Base-by-base conservation (phyloP, 2,888 invertebrate species). In the Orthosia gothica region DNA sequence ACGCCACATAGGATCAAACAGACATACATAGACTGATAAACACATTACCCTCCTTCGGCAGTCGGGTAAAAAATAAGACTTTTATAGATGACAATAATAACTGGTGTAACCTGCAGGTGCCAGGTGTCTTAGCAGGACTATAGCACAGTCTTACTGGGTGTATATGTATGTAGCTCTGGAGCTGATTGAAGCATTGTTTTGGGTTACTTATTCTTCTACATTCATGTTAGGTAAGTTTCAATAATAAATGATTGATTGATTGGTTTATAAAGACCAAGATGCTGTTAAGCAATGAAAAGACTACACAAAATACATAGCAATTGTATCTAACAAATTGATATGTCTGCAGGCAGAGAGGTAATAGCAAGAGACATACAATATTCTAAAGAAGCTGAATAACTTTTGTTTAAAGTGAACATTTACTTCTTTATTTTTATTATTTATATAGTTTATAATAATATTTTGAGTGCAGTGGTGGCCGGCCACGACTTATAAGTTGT, bases 161-260 rank as follows among this genome's bases (percentile, higher is more conserved):
- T 47, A 45, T 45, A 12, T 64, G 15, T 47, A 45, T 45, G 11
- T 62, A 1, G n/a, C 23, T 45, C 40, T 63, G 5, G 47, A 65
- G 13, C n/a, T 68, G 5, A 18, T 47, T 13, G 20, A 20, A 47
- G 67, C 16, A 16, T 7, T n/a, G 16, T 13, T 67, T 3, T n/a
- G 45, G 7, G 47, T 26, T n/a, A 65, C 67, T 12, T 67, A 16
- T 26, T 63, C 64, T 26, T 63, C 45, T 9, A 47, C 26, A 26
- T 54, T 65, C 49, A 65, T 55, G 65, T 65, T 40, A 20, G 32
- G 32, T 66, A 18, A 66, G 67, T 47, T n/a, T n/a, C 13, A 47
- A 47, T 16, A 2, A 47, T n/a, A 12, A 12, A 26, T 54, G n/a
- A n/a, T 11, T 5, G 23, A 18, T 12, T 18, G 40, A 18, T 20